Evolutionary conservation across 1,140 invertebrate species (phyloP), one percentile per base, ranked within the genome.

Genomic region (Tetragonula clypearis): DNA sequence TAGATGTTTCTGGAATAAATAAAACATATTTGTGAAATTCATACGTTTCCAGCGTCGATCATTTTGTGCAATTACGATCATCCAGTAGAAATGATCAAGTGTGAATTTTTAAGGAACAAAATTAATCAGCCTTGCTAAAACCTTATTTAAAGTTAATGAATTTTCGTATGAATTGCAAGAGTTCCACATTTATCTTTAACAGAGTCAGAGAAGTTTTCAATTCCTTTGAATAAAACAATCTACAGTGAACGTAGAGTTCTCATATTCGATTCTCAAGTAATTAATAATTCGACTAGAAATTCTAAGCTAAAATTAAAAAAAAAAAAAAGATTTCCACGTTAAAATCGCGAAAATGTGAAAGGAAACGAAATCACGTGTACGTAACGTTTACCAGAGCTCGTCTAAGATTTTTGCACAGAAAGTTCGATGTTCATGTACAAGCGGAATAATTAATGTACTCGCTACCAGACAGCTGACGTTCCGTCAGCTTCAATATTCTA

Each of bases 361-460:
- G 19, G 55, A 14, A 35, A 23, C 23, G 15, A 79, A 4, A 14
- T 9, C 8, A 21, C 53, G 5, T 19, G 41, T 11, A 49, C 41
- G 41, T 49, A 49, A 35, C 41, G 41, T 49, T 49, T 49, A 49
- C 41, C 8, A 41, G 30, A 30, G 11, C 49, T 30, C 55, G n/a
- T 80, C n/a, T 49, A 74, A 58, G 79, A 65, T 23, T 82, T 74
- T 26, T 74, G 55, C 14, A 35, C 41, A 19, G 17, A 73, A 62
- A 76, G 62, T 69, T 80, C 75, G 55, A 72, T 62, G 65, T 73
- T 68, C 53, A 76, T 19, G 5, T 68, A 79, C 41, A 41, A 41
- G 35, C 53, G 30, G 55, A 65, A 75, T 65, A 87, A 53, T 87
- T 60, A 72, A 49, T 72, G 26, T 26, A 69, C 30, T 83, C 23